Evolutionary conservation across 2,113 vertebrate species (phyloP).

Genomic region (Cochlearius cochlearius): DNA sequence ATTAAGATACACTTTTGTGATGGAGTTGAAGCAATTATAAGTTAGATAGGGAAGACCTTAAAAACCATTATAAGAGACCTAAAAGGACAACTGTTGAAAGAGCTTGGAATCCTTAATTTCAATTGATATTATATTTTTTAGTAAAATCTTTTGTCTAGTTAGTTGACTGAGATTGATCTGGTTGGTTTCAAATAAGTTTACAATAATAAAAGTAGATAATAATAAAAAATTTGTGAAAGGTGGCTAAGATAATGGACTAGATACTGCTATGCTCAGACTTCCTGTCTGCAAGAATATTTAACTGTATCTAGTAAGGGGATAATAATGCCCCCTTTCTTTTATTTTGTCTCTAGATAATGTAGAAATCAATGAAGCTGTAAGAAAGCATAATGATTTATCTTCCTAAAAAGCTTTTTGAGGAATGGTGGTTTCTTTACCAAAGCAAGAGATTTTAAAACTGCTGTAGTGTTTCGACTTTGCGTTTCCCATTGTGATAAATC

Average conservation of each 20-base stretch:
- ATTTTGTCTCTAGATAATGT: conserved; percentile 30
- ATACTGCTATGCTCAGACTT: conserved; percentile 16
- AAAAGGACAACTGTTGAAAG: neutral
- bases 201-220: conserved; percentile 11
- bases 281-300: conserved; percentile 23
- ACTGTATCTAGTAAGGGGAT: conserved; percentile 22
- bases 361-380: conserved; percentile 39
- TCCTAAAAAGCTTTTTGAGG: neutral
- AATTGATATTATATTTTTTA: neutral
- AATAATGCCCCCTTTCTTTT: conserved; percentile 40
- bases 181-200: neutral
- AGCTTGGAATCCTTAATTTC: neutral
- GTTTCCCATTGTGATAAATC: rapidly evolving
- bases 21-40: neutral
- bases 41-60: neutral
- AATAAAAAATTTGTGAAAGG: neutral
- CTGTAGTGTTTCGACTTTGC: neutral
- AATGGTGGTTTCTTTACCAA: neutral
- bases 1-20: neutral
- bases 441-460: neutral
- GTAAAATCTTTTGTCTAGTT: neutral
- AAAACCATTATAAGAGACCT: neutral
- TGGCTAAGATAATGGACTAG: conserved; percentile 27
- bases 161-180: neutral
- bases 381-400: neutral